Evolutionary conservation across 2,113 vertebrate genomes (phyloP).

Genomic region (Colius striatus): DNA sequence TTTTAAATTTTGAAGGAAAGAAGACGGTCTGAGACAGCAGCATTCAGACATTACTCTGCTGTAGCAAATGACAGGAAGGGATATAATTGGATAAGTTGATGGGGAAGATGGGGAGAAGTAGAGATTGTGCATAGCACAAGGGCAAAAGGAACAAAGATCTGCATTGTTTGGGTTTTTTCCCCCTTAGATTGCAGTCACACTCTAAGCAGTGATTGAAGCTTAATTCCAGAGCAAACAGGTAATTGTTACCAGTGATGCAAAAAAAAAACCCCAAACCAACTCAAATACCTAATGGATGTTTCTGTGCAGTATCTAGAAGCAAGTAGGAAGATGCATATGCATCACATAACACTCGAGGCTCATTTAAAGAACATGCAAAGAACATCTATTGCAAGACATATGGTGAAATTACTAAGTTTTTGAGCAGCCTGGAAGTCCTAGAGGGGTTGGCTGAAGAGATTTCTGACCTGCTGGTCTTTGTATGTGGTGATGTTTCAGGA

Average conservation of each 20-base stretch:
- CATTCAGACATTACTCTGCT: background rate
- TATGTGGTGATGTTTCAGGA: background rate
- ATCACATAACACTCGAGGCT: background rate
- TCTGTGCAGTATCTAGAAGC: background rate
- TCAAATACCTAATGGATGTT: background rate
- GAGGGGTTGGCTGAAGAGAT: background rate
- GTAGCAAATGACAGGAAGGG: background rate
- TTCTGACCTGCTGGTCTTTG: background rate
- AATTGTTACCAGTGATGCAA: background rate
- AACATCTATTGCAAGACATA: background rate
- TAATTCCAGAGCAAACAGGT: background rate
- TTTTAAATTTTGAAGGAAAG: background rate
- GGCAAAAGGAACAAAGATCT: background rate
- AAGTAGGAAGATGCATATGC: background rate
- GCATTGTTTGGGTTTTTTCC: background rate
- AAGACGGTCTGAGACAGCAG: background rate
- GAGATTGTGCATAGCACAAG: no score
- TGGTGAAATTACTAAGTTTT: background rate
- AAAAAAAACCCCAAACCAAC: fast-evolving
- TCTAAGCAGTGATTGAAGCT: background rate
- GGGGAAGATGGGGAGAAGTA: background rate
- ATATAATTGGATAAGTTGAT: background rate
- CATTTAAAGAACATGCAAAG: background rate
- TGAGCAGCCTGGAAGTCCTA: background rate
- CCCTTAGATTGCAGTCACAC: no score